Conservation (phyloP, 2,888 invertebrate species). For the Seira ritae region DNA sequence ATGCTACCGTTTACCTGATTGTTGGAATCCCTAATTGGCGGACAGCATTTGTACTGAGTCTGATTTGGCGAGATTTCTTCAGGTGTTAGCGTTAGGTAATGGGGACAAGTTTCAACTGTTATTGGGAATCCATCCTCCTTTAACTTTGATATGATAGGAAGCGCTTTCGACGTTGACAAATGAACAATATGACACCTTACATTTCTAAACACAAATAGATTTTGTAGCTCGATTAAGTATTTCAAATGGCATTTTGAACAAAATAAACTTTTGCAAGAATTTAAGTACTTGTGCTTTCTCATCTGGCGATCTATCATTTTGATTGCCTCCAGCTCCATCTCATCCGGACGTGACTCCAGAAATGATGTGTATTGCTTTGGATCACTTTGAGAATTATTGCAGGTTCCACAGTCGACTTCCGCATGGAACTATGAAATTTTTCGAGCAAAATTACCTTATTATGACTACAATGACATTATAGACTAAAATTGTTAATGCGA, state of each 20-base stretch:
- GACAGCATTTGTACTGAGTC: conserved; percentile 85
- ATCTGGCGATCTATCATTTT: conserved; percentile 80
- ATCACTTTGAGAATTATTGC: conserved; percentile 74
- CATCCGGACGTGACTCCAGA: conserved; percentile 80
- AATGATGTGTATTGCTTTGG: conserved; percentile 81
- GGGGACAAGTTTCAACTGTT: conserved; percentile 85
- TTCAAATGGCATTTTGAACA: not conserved
- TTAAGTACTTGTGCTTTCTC: conserved; percentile 78
- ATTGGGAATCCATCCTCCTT: conserved; percentile 79
- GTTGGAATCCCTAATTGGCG: conserved; percentile 81
- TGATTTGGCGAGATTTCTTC: conserved; percentile 81
- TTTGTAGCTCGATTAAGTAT: not conserved
- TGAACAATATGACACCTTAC: conserved; percentile 84
- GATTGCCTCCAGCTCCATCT: conserved; percentile 83
- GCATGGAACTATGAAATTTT: conserved; percentile 84
- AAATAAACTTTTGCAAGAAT: not conserved
- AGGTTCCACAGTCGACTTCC: conserved; percentile 78
- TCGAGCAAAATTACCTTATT: no score
- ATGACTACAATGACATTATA: no score
- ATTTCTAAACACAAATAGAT: conserved; percentile 54
- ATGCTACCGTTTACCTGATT: no score
- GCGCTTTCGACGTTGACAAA: conserved; percentile 81
- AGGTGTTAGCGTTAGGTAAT: conserved; percentile 82
- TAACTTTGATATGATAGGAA: conserved; percentile 79
- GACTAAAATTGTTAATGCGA: no score